Evolutionary conservation across 2,113 vertebrate species (phyloP).

Genomic region (Phalacrocorax brasilianus): DNA sequence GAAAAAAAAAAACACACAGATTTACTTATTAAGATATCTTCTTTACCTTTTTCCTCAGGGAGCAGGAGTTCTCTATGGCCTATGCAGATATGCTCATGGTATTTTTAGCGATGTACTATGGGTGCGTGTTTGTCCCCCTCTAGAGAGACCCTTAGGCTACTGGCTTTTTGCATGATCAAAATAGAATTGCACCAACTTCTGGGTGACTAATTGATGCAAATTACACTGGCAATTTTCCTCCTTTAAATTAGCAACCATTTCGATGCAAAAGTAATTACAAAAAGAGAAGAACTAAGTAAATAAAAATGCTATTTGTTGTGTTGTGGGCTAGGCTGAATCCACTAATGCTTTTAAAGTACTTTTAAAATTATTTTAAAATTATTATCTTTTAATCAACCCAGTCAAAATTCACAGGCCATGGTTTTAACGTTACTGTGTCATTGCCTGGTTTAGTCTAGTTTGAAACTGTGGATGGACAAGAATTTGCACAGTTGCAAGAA

Average conservation of each 20-base stretch:
- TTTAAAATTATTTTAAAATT: background rate
- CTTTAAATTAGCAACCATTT: background rate
- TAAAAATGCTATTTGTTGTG: background rate
- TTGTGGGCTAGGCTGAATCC: background rate
- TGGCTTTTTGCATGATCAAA: slow-evolving; percentile 11
- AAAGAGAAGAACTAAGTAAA: background rate
- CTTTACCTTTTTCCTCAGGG: background rate
- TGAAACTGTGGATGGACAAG: background rate
- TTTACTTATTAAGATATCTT: background rate
- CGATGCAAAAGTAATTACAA: background rate
- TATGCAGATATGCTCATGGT: background rate
- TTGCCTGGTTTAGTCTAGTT: background rate
- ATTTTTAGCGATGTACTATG: background rate
- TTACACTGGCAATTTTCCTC: slow-evolving; percentile 11
- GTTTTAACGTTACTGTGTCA: background rate
- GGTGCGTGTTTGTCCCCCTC: background rate
- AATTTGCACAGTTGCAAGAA: background rate
- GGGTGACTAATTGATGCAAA: slow-evolving; percentile 47
- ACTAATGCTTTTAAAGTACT: background rate
- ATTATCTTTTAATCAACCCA: background rate
- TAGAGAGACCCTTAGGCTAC: background rate
- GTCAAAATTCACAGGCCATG: background rate
- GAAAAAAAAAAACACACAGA: background rate
- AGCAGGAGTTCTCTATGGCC: background rate
- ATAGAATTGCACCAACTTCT: slow-evolving; percentile 17